These are phyloP conservation scores for Acrocephalus scirpaceus DNA, from an alignment of 2,797 vertebrate species.

Conservation along the genomic window DNA sequence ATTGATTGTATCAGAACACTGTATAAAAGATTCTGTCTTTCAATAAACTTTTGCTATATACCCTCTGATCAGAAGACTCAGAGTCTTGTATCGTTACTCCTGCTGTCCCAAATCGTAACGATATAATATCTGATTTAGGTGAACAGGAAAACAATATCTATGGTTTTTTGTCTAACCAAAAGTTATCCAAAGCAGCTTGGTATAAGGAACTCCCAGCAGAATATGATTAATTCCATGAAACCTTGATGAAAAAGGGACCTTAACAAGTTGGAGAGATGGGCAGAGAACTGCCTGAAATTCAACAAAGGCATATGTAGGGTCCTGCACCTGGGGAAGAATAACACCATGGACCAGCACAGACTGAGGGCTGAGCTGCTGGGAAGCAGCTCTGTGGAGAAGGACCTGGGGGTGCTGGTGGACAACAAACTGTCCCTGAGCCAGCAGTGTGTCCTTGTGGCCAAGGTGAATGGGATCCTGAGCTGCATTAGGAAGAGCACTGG, in stretches of 20 bases:
- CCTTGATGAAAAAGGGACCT: not conserved
- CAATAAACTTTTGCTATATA: too few relatives aligned
- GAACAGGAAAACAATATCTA: not conserved
- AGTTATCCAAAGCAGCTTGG: not conserved
- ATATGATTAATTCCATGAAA: not conserved
- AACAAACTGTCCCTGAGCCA: not conserved
- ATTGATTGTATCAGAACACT: too few relatives aligned
- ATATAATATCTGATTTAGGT: not conserved
- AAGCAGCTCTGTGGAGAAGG: not conserved
- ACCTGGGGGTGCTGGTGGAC: not conserved
- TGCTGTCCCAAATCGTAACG: too few relatives aligned
- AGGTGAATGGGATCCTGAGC: too few relatives aligned
- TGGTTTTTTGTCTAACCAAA: not conserved
- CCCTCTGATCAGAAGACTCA: too few relatives aligned
- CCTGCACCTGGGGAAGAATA: not conserved
- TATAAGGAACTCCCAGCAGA: not conserved
- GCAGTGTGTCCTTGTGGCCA: not conserved
- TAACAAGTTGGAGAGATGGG: not conserved
- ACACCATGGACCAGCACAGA: fast-evolving
- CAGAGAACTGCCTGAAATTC: not conserved
- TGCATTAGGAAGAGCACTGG: too few relatives aligned
- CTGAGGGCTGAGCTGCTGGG: not conserved
- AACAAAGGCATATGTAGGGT: not conserved
- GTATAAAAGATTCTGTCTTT: too few relatives aligned
- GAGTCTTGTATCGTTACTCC: too few relatives aligned